Percentiles rank a stretch among this genome's conserved stretches.
These are phyloP conservation scores for Phycodurus eques DNA, from an alignment of 2,113 vertebrate species.

Conservation along the genomic window DNA sequence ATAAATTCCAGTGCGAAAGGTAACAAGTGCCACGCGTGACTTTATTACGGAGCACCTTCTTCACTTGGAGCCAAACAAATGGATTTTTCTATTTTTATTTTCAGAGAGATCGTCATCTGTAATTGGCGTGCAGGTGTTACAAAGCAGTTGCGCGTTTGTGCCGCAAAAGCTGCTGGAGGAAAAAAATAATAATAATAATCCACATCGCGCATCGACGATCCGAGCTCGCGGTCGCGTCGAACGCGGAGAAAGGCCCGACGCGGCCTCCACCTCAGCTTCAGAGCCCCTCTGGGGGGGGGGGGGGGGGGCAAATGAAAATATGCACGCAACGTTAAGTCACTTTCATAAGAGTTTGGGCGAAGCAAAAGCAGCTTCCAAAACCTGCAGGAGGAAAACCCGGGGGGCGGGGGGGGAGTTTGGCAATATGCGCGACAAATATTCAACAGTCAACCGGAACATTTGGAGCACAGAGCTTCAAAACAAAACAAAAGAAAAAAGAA, in stretches of 20 bases:
- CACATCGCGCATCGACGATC: neutral
- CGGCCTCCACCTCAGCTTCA: constrained; percentile 1
- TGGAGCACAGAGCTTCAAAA: too few relatives aligned
- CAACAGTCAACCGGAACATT: too few relatives aligned
- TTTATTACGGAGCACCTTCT: constrained; percentile 16
- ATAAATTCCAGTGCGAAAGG: constrained; percentile 56
- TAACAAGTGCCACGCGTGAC: constrained; percentile 42
- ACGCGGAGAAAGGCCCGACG: neutral
- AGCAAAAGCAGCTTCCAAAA: too few relatives aligned
- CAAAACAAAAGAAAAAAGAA: too few relatives aligned
- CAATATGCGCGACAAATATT: too few relatives aligned
- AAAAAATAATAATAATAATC: neutral
- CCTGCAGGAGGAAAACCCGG: too few relatives aligned
- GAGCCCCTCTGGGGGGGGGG: neutral
- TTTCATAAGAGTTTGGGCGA: neutral
- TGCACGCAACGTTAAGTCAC: neutral
- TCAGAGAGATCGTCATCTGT: neutral
- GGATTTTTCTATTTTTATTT: constrained; percentile 18
- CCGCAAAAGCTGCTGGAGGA: neutral
- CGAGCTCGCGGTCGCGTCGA: too few relatives aligned
- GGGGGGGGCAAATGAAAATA: neutral
- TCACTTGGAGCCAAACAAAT: neutral
- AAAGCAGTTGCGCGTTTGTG: neutral
- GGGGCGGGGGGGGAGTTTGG: too few relatives aligned
- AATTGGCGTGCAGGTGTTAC: neutral